phyloP scores from a whole-genome alignment of 2,113 vertebrate genomes.

The Dicrurus megarhynchus region DNA sequence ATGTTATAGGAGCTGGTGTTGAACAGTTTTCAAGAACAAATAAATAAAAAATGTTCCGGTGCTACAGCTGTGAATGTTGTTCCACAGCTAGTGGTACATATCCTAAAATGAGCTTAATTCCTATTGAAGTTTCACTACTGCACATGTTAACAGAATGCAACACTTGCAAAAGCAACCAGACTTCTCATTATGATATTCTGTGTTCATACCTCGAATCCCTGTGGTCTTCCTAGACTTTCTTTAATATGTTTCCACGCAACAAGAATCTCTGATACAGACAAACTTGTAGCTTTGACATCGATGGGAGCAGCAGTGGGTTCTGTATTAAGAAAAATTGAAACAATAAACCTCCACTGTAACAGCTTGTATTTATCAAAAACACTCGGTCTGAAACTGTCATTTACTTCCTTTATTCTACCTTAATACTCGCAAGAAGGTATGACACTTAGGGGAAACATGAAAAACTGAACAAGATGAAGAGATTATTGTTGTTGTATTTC shows the following conservation, averaged over 20 bases:
- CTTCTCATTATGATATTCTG: conserved; percentile 42
- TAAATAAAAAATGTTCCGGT: not conserved
- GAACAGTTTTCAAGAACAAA: conserved; percentile 1
- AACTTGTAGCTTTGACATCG: conserved; percentile 84
- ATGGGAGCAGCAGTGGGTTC: conserved; percentile 88
- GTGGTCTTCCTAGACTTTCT: conserved; percentile 88
- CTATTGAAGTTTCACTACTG: not conserved
- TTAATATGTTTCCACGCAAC: conserved; percentile 87
- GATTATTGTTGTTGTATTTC: conserved; percentile 8
- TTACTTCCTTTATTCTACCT: conserved; percentile 2
- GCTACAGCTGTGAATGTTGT: not conserved
- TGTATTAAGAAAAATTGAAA: conserved; percentile 73
- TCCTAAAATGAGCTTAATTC: not conserved
- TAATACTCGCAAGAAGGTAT: not conserved
- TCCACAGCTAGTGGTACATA: not conserved
- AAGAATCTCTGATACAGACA: conserved; percentile 91
- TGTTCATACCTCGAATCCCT: conserved; percentile 90
- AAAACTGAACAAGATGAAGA: conserved; percentile 46
- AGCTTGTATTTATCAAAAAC: conserved; percentile 37
- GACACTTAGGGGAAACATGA: not conserved
- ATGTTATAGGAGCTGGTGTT: not conserved
- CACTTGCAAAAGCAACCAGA: conserved; percentile 2
- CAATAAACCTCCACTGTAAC: conserved; percentile 37
- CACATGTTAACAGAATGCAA: conserved; percentile 5
- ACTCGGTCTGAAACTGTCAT: not conserved